Evolutionary conservation across 2,888 invertebrate species (phyloP), one percentile per base, ranked within the genome.

Genomic region (Idaea straminata): DNA sequence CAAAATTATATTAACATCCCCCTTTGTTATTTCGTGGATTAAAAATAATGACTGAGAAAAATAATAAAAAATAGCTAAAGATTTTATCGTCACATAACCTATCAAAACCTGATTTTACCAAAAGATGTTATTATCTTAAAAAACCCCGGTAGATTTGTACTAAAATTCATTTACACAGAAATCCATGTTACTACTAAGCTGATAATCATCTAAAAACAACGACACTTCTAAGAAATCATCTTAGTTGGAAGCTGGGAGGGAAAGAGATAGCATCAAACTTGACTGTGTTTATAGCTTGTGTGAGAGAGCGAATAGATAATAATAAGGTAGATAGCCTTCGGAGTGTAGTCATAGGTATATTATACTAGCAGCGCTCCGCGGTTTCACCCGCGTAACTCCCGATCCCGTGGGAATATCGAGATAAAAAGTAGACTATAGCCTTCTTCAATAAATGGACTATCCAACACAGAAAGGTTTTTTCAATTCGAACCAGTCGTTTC

Each of bases 211-310:
- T 81, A 79, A 76, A 80, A 80, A 77, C 78, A 75, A 69, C 64
- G 74, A 76, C 75, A 81, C 73, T 89, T 91, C 90, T 82, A 66
- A 81, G 91, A 90, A 89, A 82, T 79, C 73, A 75, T 81, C 81
- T 78, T 78, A 73, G 71, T 69, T 72, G 79, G 86, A 86, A 86
- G 85, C 86, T 86, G 85, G 78, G 75, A 69, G 78, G 4, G 70
- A 80, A 25, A 65, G 78, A 73, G 79, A 83, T 60, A 60, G 64
- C 61, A 67, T 62, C 62, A 62, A 64, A 67, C 34, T 34, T 34
- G n/a, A 61, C 47, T 47, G 47, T 47, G 47, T 10, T 59, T 34
- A 59, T 3, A 59, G 16, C 10, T 59, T 59, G 13, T 47, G 47
- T 59, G 59, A 59, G 15, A n/a, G 16, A 47, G 47, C 47, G 36